Evolutionary conservation across 2,888 invertebrate genomes (phyloP), one percentile per base, ranked within the genome.

Genomic region (Trisateles emortualis): DNA sequence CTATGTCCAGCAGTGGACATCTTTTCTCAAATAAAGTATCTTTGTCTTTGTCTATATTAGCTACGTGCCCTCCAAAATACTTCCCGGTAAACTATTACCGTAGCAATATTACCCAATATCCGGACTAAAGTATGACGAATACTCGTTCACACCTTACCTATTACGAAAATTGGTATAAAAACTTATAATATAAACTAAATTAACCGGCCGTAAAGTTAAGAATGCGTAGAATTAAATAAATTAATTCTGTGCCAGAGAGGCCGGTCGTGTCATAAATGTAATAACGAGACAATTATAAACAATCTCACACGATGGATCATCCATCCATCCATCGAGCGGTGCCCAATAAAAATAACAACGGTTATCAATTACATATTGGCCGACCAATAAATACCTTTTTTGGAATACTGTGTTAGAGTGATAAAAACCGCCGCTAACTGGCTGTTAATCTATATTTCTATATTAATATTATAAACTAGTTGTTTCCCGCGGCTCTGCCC

Each of bases 311-410:
- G 67, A 65, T 40, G 39, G 44, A 44, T 22, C 35, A 36, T 48
- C 32, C 47, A 47, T 59, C 55, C 62, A 55, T n/a, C n/a, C n/a
- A n/a, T n/a, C 67, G 64, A 59, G 42, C 58, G 58, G 52, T n/a
- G 56, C 40, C 52, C 56, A 72, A 76, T 81, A 78, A 78, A 77
- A 74, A 74, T 77, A 81, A 74, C 71, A 75, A 75, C 75, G 72
- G 72, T 74, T 76, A 78, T 78, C 73, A 75, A 80, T 81, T 78
- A 81, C 68, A 73, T 76, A 76, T 75, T 65, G 75, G 54, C 62
- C 71, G 64, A 54, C 49, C 59, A 68, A 77, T 75, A 70, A 74
- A 79, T 71, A 76, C 66, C 58, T 66, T 59, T 51, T 71, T 71
- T 56, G 43, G 71, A 36, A 57, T 55, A 63, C 63, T 54, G 17